Conservation (phyloP, 2,888 invertebrate species). For the Drosophila mettleri region DNA sequence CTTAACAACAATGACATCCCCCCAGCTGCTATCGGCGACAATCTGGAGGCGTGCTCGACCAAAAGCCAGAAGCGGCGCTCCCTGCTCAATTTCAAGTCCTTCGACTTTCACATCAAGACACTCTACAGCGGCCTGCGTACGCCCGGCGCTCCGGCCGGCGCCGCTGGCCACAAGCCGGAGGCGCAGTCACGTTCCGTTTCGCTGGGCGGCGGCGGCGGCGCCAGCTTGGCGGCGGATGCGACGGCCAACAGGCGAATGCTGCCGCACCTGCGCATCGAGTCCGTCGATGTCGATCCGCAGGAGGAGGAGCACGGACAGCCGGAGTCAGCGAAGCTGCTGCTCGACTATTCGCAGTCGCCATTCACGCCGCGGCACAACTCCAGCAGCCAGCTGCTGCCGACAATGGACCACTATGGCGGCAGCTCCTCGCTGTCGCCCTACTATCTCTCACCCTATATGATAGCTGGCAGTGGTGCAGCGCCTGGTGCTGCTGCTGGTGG, state of each 20-base stretch:
- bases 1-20: slow-evolving; percentile 72
- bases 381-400: slow-evolving; percentile 74
- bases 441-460: slow-evolving; percentile 80
- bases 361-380: slow-evolving; percentile 82
- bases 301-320: slow-evolving; percentile 11
- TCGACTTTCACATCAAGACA: slow-evolving; percentile 85
- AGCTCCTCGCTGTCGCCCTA: slow-evolving; percentile 80
- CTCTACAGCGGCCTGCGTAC: slow-evolving; percentile 82
- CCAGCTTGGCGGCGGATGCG: slow-evolving; percentile 26
- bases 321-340: slow-evolving; percentile 79
- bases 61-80: slow-evolving; percentile 62
- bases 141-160: slow-evolving; percentile 1
- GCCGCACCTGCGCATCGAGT: slow-evolving; percentile 83
- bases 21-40: slow-evolving; percentile 22
- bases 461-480: slow-evolving; percentile 2
- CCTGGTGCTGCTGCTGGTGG: neutral
- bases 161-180: slow-evolving; percentile 31
- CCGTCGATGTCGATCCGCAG: slow-evolving; percentile 78
- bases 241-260: slow-evolving; percentile 69
- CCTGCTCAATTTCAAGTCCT: slow-evolving; percentile 84
- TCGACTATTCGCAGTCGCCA: slow-evolving; percentile 82
- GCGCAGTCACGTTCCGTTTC: slow-evolving; percentile 54
- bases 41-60: slow-evolving; percentile 2
- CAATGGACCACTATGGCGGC: slow-evolving; percentile 64
- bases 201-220: slow-evolving; percentile 27